Evolutionary conservation across 2,797 vertebrate species (phyloP), one percentile per base, ranked within the genome.

Genomic region (Antennarius maculatus): DNA sequence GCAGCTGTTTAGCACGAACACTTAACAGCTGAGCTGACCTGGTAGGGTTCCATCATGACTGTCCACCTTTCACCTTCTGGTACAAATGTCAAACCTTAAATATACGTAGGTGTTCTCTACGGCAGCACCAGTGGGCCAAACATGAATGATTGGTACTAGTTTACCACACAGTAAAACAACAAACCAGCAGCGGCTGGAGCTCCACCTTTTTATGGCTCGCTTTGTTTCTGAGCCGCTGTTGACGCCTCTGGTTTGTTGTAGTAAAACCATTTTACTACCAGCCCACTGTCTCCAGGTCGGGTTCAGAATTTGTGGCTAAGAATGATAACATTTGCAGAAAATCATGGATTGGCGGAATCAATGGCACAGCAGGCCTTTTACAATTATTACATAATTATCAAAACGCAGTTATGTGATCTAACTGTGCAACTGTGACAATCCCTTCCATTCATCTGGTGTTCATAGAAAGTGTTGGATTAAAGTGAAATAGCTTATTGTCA

Each of bases 291-390:
- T 58, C 5, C 0, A 29, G 29, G 11, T 56, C 69, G 54, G 37
- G 64, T 66, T 61, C 54, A 47, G 64, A 69, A 31, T 69, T 71
- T 29, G 47, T 29, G n/a, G 48, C 54, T n/a, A 18, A 27, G 34
- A 67, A 48, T 57, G 39, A 55, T 72, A 61, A 70, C 65, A 70
- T 77, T 75, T 71, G 57, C 42, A 61, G 52, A 12, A 12, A 50
- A 37, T 45, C 48, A 18, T 27, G 5, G 57, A 39, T 53, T 53
- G 55, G 47, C 54, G 54, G 58, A 48, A 55, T 67, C 51, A 42
- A 48, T 62, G 43, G 55, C 46, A 15, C 46, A 9, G 37, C 10
- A 39, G 10, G 37, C 37, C 37, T 39, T 6, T 10, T 11, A 10
- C 37, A 39, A 39, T 39, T 39, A 39, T 39, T 39, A 39, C 37